Evolutionary conservation across 2,888 invertebrate species (phyloP), one percentile per base, ranked within the genome.

Genomic region (Drosophila kanekoi): DNA sequence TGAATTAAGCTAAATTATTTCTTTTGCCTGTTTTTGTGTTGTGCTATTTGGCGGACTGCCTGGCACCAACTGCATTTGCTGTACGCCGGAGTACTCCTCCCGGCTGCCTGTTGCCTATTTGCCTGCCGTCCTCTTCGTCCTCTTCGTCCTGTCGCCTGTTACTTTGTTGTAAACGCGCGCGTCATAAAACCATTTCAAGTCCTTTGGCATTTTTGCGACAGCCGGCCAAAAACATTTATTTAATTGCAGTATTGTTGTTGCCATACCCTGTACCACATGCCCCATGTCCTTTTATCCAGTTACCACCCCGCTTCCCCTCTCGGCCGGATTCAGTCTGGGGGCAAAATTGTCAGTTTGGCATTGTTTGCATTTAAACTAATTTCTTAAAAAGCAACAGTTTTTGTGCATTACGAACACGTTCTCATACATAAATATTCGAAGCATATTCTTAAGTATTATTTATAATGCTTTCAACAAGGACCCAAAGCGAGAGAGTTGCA

Each of bases 1-100:
- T 85, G 83, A 88, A 83, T 83, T 83, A 83, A 87, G 77, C 86
- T 73, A 87, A 72, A 83, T 87, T 75, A 87, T 87, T 79, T 82
- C 72, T 67, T 64, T 72, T 62, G 66, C 65, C 47, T 49, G 65
- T 74, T 73, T 69, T 83, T 73, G 61, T 63, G 78, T 44, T 69
- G 66, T 49, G 60, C 58, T 58, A 57, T 67, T 72, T 67, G 66
- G 61, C 40, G 71, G 85, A 79, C 85, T 71, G 66, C 54, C 57
- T 70, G 83, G 88, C 88, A 87, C 82, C 88, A 65, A 81, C 58
- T 74, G 64, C 88, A 87, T 76, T 85, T 77, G 58, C 61, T 38
- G 35, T 37, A 16, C 14, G 14, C 20, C 53, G 16, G 52, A 16
- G 9, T 28, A 18, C 18, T 18, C 18, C 18, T 1, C 18, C 18